Evolutionary conservation across 2,888 invertebrate species (phyloP).

Genomic region (Trachelus iudaicus): DNA sequence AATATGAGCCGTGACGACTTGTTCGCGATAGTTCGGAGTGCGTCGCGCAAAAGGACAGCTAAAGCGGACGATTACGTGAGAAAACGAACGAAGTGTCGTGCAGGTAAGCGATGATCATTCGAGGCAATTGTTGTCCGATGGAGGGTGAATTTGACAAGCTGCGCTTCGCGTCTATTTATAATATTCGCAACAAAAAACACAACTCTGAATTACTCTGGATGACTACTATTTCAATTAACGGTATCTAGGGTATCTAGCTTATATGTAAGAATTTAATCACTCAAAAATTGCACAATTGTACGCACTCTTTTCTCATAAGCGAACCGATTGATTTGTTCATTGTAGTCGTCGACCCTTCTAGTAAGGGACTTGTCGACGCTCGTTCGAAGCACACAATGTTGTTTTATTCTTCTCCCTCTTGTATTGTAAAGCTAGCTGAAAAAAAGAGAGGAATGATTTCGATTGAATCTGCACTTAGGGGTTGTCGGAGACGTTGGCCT

Average conservation of each 20-base stretch:
- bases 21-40: slow-evolving; percentile 27
- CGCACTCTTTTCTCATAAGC: neutral
- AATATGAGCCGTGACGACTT: slow-evolving; percentile 42
- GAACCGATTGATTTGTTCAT: neutral
- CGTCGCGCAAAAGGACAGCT: slow-evolving; percentile 24
- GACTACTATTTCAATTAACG: neutral
- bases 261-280: neutral
- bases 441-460: neutral
- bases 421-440: neutral
- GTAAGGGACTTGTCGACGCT: neutral
- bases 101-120: neutral
- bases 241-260: neutral
- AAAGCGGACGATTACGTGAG: neutral
- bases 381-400: slow-evolving; percentile 11
- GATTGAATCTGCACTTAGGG: neutral
- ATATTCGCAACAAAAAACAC: slow-evolving; percentile 13
- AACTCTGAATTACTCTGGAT: neutral
- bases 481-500: neutral
- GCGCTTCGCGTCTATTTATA: slow-evolving; percentile 20
- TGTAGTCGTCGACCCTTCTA: neutral
- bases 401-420: neutral
- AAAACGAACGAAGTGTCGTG: neutral
- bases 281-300: neutral
- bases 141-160: slow-evolving; percentile 30
- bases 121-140: slow-evolving; percentile 10